These are phyloP conservation scores for Zaprionus gabonicus DNA, from an alignment of 1,140 invertebrate genomes.

Conservation along the genomic window DNA sequence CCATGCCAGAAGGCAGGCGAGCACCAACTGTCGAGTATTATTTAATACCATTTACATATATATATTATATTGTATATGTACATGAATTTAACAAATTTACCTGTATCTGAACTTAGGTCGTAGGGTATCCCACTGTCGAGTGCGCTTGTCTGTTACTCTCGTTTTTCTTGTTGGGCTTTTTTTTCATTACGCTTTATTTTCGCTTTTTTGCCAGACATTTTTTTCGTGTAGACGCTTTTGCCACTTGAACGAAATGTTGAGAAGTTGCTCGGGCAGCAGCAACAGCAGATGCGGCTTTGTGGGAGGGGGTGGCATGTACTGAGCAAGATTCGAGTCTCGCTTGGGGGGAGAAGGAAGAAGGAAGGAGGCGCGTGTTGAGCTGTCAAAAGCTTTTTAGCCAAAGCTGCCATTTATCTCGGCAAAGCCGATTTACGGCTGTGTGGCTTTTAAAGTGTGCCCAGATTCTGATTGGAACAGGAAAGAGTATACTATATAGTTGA, in stretches of 20 bases:
- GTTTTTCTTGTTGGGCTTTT: not conserved
- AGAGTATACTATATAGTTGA: not conserved
- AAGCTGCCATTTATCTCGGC: slow-evolving; percentile 38
- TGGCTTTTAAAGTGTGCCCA: slow-evolving; percentile 15
- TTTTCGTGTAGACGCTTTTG: slow-evolving; percentile 25
- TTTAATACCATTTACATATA: too few species aligned
- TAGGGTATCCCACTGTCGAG: too few species aligned
- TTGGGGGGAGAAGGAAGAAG: not conserved
- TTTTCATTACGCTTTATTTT: slow-evolving; percentile 10
- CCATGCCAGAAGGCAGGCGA: too few species aligned
- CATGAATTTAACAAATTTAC: too few species aligned
- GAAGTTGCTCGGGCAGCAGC: slow-evolving; percentile 21
- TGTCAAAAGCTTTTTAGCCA: slow-evolving; percentile 38
- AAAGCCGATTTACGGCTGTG: slow-evolving; percentile 33
- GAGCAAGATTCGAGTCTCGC: not conserved
- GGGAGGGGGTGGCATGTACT: not conserved
- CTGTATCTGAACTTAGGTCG: too few species aligned
- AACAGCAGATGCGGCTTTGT: slow-evolving; percentile 10
- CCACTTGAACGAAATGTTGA: slow-evolving; percentile 29
- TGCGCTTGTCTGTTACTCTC: not conserved
- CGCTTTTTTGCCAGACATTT: slow-evolving; percentile 27
- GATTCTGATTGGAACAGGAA: slow-evolving; percentile 24
- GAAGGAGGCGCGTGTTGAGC: slow-evolving; percentile 23
- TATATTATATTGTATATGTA: too few species aligned
- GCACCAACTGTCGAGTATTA: too few species aligned